Evolutionary conservation across 2,888 invertebrate species (phyloP).

Genomic region (Drosophila pseudotakahashii): DNA sequence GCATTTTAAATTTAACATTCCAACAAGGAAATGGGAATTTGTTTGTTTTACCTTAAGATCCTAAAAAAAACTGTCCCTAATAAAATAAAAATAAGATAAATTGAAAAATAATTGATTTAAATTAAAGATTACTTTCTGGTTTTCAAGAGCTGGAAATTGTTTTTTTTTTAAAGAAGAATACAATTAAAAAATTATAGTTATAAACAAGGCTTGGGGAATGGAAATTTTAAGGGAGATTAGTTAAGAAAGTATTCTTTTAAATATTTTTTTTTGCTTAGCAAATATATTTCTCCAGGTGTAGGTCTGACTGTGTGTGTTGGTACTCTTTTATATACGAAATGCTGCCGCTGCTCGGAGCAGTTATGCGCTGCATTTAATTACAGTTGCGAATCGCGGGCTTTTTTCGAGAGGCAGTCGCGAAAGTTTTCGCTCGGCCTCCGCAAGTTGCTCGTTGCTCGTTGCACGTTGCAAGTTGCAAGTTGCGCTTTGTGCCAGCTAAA

Average conservation of each 20-base stretch:
- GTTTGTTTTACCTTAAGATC: too few relatives aligned
- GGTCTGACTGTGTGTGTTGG: conserved; percentile 10
- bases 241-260: too few relatives aligned
- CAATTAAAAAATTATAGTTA: too few relatives aligned
- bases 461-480: conserved; percentile 40
- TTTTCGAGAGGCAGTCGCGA: conserved; percentile 38
- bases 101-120: too few relatives aligned
- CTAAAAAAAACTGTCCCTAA: too few relatives aligned
- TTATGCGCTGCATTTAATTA: conserved; percentile 60
- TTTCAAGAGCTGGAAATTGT: background rate
- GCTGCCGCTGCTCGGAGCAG: conserved; percentile 51
- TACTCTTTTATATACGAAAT: conserved; percentile 51
- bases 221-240: too few relatives aligned
- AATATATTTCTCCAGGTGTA: background rate
- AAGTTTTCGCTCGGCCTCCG: conserved; percentile 61
- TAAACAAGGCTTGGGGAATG: too few relatives aligned
- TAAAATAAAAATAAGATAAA: too few relatives aligned
- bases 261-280: background rate
- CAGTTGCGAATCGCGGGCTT: conserved; percentile 40
- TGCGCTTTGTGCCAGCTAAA: conserved; percentile 67
- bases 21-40: too few relatives aligned
- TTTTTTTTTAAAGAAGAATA: background rate
- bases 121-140: too few relatives aligned
- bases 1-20: too few relatives aligned
- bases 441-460: conserved; percentile 40